Conservation (phyloP, 2,797 vertebrate species). For the Danio kyathit region DNA sequence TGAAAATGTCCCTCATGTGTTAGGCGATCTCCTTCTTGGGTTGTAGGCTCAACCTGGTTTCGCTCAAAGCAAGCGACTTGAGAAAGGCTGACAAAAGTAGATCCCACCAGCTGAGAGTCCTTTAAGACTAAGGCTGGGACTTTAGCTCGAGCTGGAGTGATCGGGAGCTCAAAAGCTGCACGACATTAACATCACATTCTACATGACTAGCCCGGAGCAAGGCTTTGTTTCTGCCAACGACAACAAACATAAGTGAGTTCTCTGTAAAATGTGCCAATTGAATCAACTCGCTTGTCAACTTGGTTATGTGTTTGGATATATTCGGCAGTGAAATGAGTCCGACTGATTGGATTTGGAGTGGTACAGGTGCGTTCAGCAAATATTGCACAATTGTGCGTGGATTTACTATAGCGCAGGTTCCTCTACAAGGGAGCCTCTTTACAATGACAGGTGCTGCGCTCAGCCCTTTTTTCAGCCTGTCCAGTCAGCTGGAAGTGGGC, state of each 20-base stretch:
- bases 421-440: constrained; percentile 32
- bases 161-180: constrained; percentile 17
- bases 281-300: not conserved
- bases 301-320: not conserved
- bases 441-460: constrained; percentile 57
- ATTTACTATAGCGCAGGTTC: constrained; percentile 26
- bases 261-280: not conserved
- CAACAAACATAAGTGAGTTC: constrained; percentile 32
- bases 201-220: constrained; percentile 38
- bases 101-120: constrained; percentile 65
- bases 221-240: constrained; percentile 28
- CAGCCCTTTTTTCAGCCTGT: constrained; percentile 55
- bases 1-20: not conserved
- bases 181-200: constrained; percentile 17
- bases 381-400: constrained; percentile 13
- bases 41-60: not conserved
- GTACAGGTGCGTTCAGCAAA: constrained; percentile 12
- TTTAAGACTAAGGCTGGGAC: constrained; percentile 71
- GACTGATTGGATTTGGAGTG: constrained; percentile 1
- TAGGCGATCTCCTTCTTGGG: not conserved
- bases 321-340: constrained; percentile 23
- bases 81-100: constrained; percentile 51
- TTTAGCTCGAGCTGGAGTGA: constrained; percentile 60
- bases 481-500: constrained; percentile 48
- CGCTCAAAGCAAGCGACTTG: constrained; percentile 9